Conservation (phyloP, 30 jellyfish, hydroid and myxozoan genomes). For the Pelagia noctiluca region DNA sequence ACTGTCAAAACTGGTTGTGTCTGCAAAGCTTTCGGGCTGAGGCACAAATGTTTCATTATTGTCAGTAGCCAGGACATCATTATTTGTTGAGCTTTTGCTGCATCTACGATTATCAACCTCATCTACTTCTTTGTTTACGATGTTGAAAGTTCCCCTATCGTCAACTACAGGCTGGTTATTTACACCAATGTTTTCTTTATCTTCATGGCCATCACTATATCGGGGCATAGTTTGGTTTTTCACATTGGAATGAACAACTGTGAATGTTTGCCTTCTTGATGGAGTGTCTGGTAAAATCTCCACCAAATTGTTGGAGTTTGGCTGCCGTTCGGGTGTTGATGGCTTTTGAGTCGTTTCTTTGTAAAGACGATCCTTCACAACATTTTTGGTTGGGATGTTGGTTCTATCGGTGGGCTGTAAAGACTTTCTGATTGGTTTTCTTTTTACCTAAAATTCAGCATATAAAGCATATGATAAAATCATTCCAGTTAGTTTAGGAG, state of each 20-base stretch:
- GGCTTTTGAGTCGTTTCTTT: background rate
- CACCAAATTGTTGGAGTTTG: constrained; percentile 32
- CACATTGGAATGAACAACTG: constrained; percentile 32
- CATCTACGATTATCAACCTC: background rate
- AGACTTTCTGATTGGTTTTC: constrained; percentile 13
- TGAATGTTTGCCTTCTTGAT: constrained; percentile 74
- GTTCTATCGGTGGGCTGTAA: constrained; percentile 31
- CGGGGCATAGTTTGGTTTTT: no score
- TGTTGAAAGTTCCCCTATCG: constrained; percentile 27
- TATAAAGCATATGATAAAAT: no score
- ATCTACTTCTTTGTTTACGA: background rate
- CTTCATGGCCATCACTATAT: background rate
- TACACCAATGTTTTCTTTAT: constrained; percentile 4
- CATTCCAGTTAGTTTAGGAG: no score
- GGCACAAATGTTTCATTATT: no score
- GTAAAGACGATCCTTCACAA: background rate
- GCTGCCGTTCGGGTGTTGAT: constrained; percentile 1
- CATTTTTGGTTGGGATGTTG: constrained; percentile 1
- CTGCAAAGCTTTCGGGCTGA: background rate
- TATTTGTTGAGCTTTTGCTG: no score
- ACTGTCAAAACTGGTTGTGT: constrained; percentile 8
- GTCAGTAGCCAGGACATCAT: no score
- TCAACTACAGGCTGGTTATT: background rate
- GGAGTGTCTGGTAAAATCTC: constrained; percentile 83
- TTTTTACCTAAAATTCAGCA: background rate